Percentiles rank a stretch among this genome's conserved stretches.
These are phyloP conservation scores for Sarcophilus harrisii DNA, from an alignment of 2,797 vertebrate species.

Conservation along the genomic window DNA sequence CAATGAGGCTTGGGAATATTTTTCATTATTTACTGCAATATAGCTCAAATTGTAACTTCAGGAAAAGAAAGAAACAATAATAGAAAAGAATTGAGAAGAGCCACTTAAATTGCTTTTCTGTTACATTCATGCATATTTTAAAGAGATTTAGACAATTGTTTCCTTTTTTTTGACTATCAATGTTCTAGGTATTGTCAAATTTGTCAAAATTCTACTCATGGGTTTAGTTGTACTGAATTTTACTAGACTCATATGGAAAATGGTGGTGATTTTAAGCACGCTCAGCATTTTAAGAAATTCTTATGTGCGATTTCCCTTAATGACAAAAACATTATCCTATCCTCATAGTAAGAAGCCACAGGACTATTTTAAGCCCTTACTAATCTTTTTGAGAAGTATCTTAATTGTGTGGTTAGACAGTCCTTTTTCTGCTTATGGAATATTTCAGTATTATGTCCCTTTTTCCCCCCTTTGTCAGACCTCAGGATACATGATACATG, in stretches of 20 bases:
- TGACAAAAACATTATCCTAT: slow-evolving; percentile 51
- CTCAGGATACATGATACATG: slow-evolving; percentile 70
- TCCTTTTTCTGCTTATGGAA: slow-evolving; percentile 62
- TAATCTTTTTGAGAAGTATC: slow-evolving; percentile 66
- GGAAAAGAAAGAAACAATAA: slow-evolving; percentile 8
- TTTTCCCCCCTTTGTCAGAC: slow-evolving; percentile 52
- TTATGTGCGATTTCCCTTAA: slow-evolving; percentile 47
- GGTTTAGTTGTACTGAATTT: background rate
- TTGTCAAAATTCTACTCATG: background rate
- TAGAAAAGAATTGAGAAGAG: slow-evolving; percentile 40
- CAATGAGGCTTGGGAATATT: background rate
- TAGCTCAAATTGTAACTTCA: slow-evolving; percentile 22
- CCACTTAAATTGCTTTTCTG: slow-evolving; percentile 13
- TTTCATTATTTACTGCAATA: background rate
- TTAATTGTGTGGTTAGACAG: slow-evolving; percentile 74
- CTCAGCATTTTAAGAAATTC: slow-evolving; percentile 32
- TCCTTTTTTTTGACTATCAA: slow-evolving; percentile 21
- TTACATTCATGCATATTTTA: slow-evolving; percentile 16
- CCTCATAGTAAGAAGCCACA: slow-evolving; percentile 66
- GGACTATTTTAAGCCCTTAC: slow-evolving; percentile 47
- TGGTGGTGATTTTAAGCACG: slow-evolving; percentile 32
- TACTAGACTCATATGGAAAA: slow-evolving; percentile 47
- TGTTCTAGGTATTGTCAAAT: background rate
- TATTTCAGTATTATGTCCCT: slow-evolving; percentile 57
- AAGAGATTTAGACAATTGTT: slow-evolving; percentile 5